A percentile compares a stretch with the other conserved stretches of the same genome.
These are phyloP conservation scores for Lucinisca nassula DNA, from an alignment of 2,888 invertebrate species.

Conservation along the genomic window DNA sequence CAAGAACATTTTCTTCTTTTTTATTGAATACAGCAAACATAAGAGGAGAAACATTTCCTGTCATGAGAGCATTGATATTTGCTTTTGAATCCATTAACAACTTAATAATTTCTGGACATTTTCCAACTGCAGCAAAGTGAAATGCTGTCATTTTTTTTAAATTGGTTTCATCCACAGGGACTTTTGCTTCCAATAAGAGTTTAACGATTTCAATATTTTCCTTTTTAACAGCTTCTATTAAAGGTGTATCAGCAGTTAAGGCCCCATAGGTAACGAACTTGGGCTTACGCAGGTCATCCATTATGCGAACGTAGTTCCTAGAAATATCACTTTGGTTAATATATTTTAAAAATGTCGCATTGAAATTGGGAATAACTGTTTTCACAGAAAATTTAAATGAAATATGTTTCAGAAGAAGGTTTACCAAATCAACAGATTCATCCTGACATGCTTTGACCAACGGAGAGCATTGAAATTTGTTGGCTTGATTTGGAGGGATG, in stretches of 20 bases:
- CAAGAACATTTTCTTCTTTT: slow-evolving; percentile 42
- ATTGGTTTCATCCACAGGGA: slow-evolving; percentile 55
- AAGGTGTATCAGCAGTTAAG: slow-evolving; percentile 25
- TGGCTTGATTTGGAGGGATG: slow-evolving; percentile 35
- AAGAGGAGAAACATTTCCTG: slow-evolving; percentile 52
- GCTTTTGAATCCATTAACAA: slow-evolving; percentile 48
- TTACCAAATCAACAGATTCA: not conserved
- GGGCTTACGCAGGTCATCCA: too few species aligned
- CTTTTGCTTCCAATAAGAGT: slow-evolving; percentile 46
- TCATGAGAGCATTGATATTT: slow-evolving; percentile 44
- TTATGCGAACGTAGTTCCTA: too few species aligned
- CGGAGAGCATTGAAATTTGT: slow-evolving; percentile 27
- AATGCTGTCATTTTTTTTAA: slow-evolving; percentile 51
- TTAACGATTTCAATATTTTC: slow-evolving; percentile 52
- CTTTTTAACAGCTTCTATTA: slow-evolving; percentile 59
- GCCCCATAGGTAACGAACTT: too few species aligned
- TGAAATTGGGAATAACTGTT: too few species aligned
- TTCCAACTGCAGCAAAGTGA: slow-evolving; percentile 51
- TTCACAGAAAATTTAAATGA: not conserved
- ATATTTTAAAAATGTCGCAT: too few species aligned
- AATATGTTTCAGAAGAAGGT: not conserved
- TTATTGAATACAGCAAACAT: slow-evolving; percentile 45
- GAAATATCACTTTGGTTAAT: too few species aligned
- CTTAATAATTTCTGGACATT: slow-evolving; percentile 36
- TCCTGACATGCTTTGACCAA: not conserved